Evolutionary conservation across 2,113 vertebrate genomes (phyloP).

Genomic region (Chauna torquata): DNA sequence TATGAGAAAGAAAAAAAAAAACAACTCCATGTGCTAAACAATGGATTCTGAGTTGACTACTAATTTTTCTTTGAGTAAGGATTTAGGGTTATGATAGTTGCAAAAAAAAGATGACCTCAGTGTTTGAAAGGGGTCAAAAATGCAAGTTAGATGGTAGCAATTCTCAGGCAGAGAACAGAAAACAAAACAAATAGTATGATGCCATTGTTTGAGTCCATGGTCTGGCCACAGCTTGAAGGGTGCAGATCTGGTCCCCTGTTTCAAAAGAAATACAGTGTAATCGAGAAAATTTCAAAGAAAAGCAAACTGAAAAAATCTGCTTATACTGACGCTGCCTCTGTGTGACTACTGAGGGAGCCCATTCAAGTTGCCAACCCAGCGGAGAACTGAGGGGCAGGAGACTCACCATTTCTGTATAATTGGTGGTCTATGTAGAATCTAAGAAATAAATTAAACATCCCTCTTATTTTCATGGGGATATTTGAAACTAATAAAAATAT

Average conservation of each 20-base stretch:
- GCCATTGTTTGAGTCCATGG: not conserved
- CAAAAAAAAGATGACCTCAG: not conserved
- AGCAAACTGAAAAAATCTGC: not conserved
- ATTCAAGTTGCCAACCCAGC: not conserved
- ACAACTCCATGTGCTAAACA: not conserved
- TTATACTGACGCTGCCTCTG: not conserved
- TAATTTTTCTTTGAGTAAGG: not conserved
- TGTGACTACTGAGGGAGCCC: not conserved
- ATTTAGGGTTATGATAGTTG: not conserved
- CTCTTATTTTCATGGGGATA: not conserved
- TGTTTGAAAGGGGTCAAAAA: not conserved
- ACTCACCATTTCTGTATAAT: not conserved
- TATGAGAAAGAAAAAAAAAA: not conserved
- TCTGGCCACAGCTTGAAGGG: not conserved
- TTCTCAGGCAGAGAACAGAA: not conserved
- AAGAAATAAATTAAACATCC: not conserved
- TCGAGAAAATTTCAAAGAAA: not conserved
- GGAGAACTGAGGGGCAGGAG: not conserved
- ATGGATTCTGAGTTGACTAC: not conserved
- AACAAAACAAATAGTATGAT: not conserved
- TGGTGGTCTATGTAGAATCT: accelerated
- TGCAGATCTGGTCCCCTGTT: not conserved
- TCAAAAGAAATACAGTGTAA: not conserved
- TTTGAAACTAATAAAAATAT: not conserved
- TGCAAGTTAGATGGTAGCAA: not conserved